Conservation (phyloP, 2,113 vertebrate species). For the Syngnathus floridae region DNA sequence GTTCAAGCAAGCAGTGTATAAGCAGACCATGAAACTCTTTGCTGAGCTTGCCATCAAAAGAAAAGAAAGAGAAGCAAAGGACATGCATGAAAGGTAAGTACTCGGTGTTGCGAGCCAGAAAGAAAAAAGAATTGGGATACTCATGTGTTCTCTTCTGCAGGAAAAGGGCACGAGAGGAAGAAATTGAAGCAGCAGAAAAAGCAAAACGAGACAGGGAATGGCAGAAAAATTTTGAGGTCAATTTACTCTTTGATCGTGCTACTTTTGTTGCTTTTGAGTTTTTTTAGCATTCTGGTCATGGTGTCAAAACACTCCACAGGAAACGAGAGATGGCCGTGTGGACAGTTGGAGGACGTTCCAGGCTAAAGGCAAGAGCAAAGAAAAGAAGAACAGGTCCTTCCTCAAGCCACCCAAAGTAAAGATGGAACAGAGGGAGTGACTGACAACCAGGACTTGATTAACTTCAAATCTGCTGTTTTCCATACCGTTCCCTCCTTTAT, state of each 20-base stretch:
- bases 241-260: not conserved
- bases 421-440: constrained; percentile 88
- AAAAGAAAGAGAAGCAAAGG: constrained; percentile 97
- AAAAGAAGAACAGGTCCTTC: constrained; percentile 95
- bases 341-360: constrained; percentile 98
- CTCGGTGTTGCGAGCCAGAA: not conserved
- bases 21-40: constrained; percentile 99
- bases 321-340: constrained; percentile 93
- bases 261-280: not conserved
- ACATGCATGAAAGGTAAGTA: constrained; percentile 97
- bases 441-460: constrained; percentile 34
- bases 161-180: constrained; percentile 94
- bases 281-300: not conserved
- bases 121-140: too few species aligned
- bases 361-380: constrained; percentile 91
- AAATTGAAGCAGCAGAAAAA: constrained; percentile 92
- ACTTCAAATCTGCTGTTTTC: constrained; percentile 11
- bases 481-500: constrained; percentile 10
- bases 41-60: constrained; percentile 98
- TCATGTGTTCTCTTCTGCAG: constrained; percentile 56
- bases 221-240: constrained; percentile 99
- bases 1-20: constrained; percentile 96
- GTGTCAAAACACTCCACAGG: constrained; percentile 58
- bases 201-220: constrained; percentile 93
- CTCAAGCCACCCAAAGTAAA: constrained; percentile 98